Percentiles rank a stretch among this genome's conserved stretches.
Conservation (phyloP, 2,888 invertebrate species). For the Phengaris arion region DNA sequence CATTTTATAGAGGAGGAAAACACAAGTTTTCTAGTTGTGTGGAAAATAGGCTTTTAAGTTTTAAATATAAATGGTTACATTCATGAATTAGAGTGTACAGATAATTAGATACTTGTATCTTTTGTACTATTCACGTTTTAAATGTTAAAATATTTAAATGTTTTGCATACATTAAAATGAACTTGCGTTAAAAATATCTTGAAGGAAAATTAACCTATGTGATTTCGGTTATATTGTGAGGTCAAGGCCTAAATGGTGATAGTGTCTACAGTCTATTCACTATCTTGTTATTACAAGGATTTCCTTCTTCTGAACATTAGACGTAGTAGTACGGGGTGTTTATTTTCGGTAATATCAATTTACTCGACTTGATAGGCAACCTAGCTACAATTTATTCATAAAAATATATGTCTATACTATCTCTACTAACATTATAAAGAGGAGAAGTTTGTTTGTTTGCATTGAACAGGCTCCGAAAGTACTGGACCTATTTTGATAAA, state of each 20-base stretch:
- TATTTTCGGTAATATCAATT: no score
- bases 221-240: background rate
- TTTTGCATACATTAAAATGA: constrained; percentile 12
- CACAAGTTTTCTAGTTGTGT: no score
- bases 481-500: background rate
- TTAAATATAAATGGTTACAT: background rate
- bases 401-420: no score
- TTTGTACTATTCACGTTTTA: background rate
- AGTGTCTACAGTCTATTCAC: background rate
- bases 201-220: background rate
- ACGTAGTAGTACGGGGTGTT: no score
- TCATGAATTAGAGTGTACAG: background rate
- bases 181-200: background rate
- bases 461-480: background rate
- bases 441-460: background rate
- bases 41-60: no score
- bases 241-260: background rate
- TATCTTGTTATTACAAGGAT: no score
- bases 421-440: no score
- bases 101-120: background rate
- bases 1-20: no score
- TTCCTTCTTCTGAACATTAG: no score
- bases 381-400: no score
- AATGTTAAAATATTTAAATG: constrained; percentile 1
- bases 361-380: no score